Base-by-base conservation (phyloP, 2,797 vertebrate genomes). In the Coregonus suidteri region DNA sequence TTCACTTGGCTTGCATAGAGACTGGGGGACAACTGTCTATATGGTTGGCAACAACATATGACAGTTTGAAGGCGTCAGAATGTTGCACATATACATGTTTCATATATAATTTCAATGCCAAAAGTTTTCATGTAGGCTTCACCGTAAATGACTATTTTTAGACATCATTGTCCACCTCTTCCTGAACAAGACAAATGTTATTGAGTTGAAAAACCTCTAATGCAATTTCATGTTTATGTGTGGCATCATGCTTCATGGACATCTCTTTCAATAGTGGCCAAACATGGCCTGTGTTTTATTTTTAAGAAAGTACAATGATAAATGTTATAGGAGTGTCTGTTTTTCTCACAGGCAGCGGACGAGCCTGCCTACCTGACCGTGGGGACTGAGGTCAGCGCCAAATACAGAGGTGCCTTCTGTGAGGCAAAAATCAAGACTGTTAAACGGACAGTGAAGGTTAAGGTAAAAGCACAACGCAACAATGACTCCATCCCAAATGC, bases 381-480 rank as follows among this genome's bases (percentile, higher is more conserved):
- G 93, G 98, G 98, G 87, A 99, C 98, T 0, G 98, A 99, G 88
- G 98, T 99, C 90, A 99, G 98, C 85, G 98, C 98, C 88, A 99
- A 99, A 92, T 99, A 99, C 95, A 95, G 98, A 77, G 98, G 98
- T 93, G 98, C 98, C 87, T 99, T 99, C 92, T 99, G 98, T 1
- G 98, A 99, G 95, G 98, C 98, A 81, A 99, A 99, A 91, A 99
- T 99, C 90, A 99, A 99, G 94, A 97, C 96, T 0, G 97, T 99
- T 81, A 99, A 99, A 77, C 95, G 98, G 37, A 95, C 98, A 84
- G 98, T 99, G 82, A 99, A 99, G 93, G 98, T 99, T 79, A 99
- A 99, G 97, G 98, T 98, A 86, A 90, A 90, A 75, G 98, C n/a
- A 59, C 54, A 2, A 18, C 51, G 47, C 35, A 59, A 9, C 56